A percentile compares a stretch with the other conserved stretches of the same genome.
Evolutionary conservation across 1,140 invertebrate species (phyloP).

Genomic region (Drosophila ananassae): DNA sequence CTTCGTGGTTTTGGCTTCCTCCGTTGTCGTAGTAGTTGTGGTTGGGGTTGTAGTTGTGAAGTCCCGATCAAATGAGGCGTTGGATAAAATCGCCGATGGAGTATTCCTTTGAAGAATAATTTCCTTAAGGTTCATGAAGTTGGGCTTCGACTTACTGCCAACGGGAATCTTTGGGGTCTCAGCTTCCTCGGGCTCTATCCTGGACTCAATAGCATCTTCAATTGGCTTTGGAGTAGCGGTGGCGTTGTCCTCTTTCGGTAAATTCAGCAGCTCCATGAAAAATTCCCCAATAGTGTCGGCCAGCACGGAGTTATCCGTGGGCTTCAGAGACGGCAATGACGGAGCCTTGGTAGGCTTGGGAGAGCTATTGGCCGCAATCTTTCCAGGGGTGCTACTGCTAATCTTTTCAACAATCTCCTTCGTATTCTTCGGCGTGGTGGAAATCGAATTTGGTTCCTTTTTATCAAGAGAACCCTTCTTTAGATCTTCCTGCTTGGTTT

Average conservation of each 20-base stretch:
- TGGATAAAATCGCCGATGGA: slow-evolving; percentile 25
- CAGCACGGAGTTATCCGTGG: slow-evolving; percentile 66
- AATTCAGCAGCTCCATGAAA: slow-evolving; percentile 77
- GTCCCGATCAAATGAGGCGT: slow-evolving; percentile 9
- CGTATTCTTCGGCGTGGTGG: slow-evolving; percentile 8
- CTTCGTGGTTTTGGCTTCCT: slow-evolving; percentile 43
- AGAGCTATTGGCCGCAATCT: slow-evolving; percentile 2
- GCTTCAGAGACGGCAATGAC: slow-evolving; percentile 6
- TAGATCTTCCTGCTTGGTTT: slow-evolving; percentile 46
- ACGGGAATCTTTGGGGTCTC: slow-evolving; percentile 6
- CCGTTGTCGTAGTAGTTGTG: slow-evolving; percentile 19
- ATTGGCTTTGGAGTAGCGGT: slow-evolving; percentile 29
- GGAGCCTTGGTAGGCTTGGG: slow-evolving; percentile 24
- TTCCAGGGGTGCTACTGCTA: slow-evolving; percentile 4
- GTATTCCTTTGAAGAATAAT: slow-evolving; percentile 71
- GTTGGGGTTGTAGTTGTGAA: slow-evolving; percentile 18
- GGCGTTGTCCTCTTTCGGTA: slow-evolving; percentile 68
- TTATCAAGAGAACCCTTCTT: not conserved
- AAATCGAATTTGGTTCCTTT: slow-evolving; percentile 16
- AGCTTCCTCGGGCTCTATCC: slow-evolving; percentile 60
- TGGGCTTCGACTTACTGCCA: slow-evolving; percentile 47
- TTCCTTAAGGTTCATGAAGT: slow-evolving; percentile 80
- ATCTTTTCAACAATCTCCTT: slow-evolving; percentile 5
- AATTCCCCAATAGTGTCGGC: slow-evolving; percentile 80
- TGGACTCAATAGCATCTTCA: slow-evolving; percentile 53